Base-by-base conservation (phyloP, 1,140 invertebrate genomes). In the Agraylea sexmaculata region DNA sequence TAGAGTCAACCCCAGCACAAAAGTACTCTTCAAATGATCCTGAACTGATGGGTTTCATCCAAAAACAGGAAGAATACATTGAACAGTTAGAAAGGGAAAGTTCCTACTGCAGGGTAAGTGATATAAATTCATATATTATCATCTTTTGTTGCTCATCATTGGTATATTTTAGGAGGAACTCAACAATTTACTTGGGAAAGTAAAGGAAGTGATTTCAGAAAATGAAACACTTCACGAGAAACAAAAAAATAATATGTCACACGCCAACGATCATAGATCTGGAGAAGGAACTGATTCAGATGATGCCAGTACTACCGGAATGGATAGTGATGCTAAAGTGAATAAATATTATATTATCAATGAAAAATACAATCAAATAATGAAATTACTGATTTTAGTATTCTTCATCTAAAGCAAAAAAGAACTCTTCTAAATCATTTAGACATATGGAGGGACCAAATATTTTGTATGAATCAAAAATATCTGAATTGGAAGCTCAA, bases 21-120 rank as follows among this genome's bases (percentile, higher is more conserved):
- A 54, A 53, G 31, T 40, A 51, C n/a, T 44, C 46, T 27, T 22
- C 37, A 6, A 42, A 50, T 11, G 59, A 66, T 3, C 55, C 64
- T 11, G 77, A 81, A 54, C 53, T 82, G 11, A 68, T 77, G 46
- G 71, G 73, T 33, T 86, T 84, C 49, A 82, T 87, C 16, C 77
- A 85, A 57, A 75, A 80, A 37, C 84, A 87, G 53, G 82, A 85
- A 54, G 81, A 85, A 40, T 87, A 87, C 46, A 87, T 87, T 19
- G 77, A 84, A 36, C 82, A 87, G 51, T 50, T 87, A 13, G 83
- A 87, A 57, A 74, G 77, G 46, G 83, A 87, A 58, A 83, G 80
- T 29, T 77, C 77, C 47, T 84, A 81, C 54, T 85, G 81, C 53
- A 70, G 78, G 55, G 74, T 75, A 61, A 56, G 58, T 51, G 16